A percentile compares a stretch with the other conserved stretches of the same genome.
phyloP scores from a whole-genome alignment of 2,888 invertebrate species.

The Meteorus cinctellus region DNA sequence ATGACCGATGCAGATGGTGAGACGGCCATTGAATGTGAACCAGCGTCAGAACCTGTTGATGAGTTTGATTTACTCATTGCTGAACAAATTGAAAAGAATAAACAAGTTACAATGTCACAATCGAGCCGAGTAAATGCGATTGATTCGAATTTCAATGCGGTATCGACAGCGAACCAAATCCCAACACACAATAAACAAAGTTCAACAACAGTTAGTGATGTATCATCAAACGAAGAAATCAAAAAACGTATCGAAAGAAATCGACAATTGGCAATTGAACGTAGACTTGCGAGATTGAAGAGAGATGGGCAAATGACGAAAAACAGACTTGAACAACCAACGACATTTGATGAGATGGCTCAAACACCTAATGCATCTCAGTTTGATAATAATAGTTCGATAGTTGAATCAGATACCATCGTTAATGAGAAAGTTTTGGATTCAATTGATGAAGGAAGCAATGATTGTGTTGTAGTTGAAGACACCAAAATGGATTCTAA shows the following conservation, averaged over 20 bases:
- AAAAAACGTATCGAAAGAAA: constrained; percentile 77
- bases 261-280: constrained; percentile 79
- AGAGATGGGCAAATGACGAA: constrained; percentile 8
- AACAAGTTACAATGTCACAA: constrained; percentile 48
- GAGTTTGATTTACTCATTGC: constrained; percentile 80
- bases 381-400: background rate
- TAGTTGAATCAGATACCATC: background rate
- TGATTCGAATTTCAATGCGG: constrained; percentile 65
- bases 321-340: background rate
- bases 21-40: constrained; percentile 66
- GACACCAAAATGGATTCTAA: background rate
- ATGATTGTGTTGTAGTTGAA: background rate
- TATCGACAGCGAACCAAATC: constrained; percentile 29
- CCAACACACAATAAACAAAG: background rate
- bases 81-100: constrained; percentile 77
- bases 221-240: constrained; percentile 18
- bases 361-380: background rate
- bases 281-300: constrained; percentile 64
- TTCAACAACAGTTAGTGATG: background rate
- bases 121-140: background rate
- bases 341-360: background rate
- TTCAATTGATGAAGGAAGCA: constrained; percentile 12
- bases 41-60: constrained; percentile 74
- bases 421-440: background rate
- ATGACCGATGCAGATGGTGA: constrained; percentile 74